phyloP scores from a whole-genome alignment of 2,888 invertebrate species.

The Spilosoma lubricipeda region DNA sequence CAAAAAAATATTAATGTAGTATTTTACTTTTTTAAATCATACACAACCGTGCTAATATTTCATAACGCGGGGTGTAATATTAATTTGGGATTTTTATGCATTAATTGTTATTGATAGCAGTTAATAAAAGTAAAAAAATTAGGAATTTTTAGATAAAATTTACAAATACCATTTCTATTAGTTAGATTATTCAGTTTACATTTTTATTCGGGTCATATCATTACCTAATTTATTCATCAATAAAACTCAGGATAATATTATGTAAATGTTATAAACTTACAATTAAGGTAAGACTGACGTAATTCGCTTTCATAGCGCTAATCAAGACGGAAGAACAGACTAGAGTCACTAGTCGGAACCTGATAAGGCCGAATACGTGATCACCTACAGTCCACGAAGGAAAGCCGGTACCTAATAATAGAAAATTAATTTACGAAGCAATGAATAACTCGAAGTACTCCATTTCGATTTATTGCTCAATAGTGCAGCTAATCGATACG shows the following conservation, averaged over 20 bases:
- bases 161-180: no score
- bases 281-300: slow-evolving; percentile 27
- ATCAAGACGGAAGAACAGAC: slow-evolving; percentile 36
- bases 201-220: neutral
- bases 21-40: no score
- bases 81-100: no score
- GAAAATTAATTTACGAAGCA: slow-evolving; percentile 52
- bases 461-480: slow-evolving; percentile 1
- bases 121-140: neutral
- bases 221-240: neutral
- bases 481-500: neutral
- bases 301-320: slow-evolving; percentile 20
- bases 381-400: slow-evolving; percentile 50
- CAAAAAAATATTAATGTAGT: no score
- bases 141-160: neutral
- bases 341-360: slow-evolving; percentile 24
- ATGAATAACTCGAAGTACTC: neutral
- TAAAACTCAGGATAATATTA: neutral
- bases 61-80: no score
- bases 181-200: neutral
- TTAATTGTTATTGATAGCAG: neutral
- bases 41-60: no score
- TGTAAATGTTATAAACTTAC: slow-evolving; percentile 17
- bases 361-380: slow-evolving; percentile 52
- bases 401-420: slow-evolving; percentile 47